Evolutionary conservation across 2,797 vertebrate species (phyloP).

Genomic region (Macrochelys suwanniensis): DNA sequence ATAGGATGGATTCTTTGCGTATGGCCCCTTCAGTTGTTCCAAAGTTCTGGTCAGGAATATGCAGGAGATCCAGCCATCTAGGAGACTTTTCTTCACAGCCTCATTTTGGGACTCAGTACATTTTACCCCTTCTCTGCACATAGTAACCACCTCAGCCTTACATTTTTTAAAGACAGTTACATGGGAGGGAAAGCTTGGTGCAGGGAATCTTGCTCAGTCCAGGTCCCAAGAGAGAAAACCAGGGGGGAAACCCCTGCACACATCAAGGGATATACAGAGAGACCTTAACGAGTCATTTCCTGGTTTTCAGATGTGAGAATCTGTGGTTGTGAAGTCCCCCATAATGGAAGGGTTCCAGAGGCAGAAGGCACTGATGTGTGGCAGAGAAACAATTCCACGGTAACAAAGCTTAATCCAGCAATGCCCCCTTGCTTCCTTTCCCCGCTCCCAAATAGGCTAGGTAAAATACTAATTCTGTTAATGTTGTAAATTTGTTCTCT

Average conservation of each 20-base stretch:
- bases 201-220: not conserved
- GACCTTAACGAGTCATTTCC: not conserved
- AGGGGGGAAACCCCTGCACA: no score
- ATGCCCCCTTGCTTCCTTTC: no score
- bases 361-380: not conserved
- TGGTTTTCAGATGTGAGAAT: not conserved
- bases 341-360: not conserved
- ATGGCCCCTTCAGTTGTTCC: not conserved
- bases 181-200: not conserved
- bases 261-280: no score
- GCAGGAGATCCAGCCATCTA: not conserved
- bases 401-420: not conserved
- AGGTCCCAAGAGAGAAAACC: no score
- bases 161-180: not conserved
- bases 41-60: not conserved
- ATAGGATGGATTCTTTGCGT: not conserved
- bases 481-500: no score
- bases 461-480: no score
- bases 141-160: not conserved
- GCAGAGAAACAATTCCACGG: not conserved
- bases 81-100: constrained; percentile 13
- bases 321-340: no score
- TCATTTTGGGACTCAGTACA: not conserved
- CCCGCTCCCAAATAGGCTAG: no score
- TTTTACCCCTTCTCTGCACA: not conserved